These are phyloP conservation scores for Folsomia candida DNA, from an alignment of 2,888 invertebrate species.

Conservation along the genomic window DNA sequence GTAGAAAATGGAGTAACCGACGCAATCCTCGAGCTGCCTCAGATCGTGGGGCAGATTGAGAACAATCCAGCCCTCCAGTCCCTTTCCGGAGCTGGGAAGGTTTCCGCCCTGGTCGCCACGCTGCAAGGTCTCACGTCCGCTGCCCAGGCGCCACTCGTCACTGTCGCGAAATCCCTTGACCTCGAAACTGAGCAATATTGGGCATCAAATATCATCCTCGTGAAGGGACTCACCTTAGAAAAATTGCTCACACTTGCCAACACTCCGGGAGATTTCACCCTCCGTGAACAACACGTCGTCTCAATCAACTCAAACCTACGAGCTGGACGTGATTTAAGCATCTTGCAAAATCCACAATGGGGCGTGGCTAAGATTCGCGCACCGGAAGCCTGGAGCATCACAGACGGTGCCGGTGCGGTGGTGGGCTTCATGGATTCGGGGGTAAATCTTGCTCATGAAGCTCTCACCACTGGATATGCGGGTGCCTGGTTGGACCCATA, in stretches of 20 bases:
- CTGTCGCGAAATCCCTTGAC: neutral
- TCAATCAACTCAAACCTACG: neutral
- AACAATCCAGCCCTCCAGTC: neutral
- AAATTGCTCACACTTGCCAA: neutral
- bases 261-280: neutral
- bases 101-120: neutral
- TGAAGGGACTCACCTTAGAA: neutral
- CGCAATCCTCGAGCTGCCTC: neutral
- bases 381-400: neutral
- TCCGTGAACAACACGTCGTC: neutral
- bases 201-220: neutral
- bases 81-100: neutral
- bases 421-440: neutral
- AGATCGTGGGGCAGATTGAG: neutral
- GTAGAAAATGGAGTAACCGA: neutral
- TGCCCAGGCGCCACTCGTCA: neutral
- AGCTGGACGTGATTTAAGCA: neutral
- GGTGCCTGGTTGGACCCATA: neutral
- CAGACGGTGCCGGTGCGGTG: neutral
- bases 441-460: neutral
- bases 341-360: slow-evolving; percentile 4
- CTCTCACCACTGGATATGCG: neutral
- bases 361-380: neutral
- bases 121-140: neutral
- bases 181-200: neutral